Evolutionary conservation across 2,113 vertebrate species (phyloP).

Genomic region (Poeciliopsis prolifica): DNA sequence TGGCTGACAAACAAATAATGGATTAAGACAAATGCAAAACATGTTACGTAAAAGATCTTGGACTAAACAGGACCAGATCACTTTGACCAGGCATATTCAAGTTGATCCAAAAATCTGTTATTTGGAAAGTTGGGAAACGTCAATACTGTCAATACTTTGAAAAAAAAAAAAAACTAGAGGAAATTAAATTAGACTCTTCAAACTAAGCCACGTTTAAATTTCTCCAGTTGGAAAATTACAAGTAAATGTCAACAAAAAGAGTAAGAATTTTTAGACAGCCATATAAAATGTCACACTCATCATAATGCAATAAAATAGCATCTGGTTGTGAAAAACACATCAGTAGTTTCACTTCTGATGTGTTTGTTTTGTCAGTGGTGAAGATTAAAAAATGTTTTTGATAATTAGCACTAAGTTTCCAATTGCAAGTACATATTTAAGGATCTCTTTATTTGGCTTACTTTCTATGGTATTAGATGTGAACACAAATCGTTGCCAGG

Average conservation of each 20-base stretch:
- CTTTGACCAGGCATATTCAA: conserved; percentile 50
- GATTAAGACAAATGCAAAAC: conserved; percentile 37
- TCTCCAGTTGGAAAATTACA: neutral
- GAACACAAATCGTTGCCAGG: conserved; percentile 1
- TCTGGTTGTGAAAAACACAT: neutral
- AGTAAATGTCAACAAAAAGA: neutral
- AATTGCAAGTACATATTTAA: neutral
- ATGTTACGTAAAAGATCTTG: conserved; percentile 54
- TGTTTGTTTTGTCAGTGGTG: neutral
- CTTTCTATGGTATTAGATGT: neutral
- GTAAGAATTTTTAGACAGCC: neutral
- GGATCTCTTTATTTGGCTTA: neutral
- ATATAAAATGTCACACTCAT: neutral
- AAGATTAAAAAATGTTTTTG: neutral
- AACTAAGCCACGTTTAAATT: neutral
- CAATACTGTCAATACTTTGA: conserved; percentile 3
- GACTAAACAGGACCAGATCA: conserved; percentile 51
- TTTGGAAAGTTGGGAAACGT: conserved; percentile 39
- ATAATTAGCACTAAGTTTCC: neutral
- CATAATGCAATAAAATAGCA: neutral
- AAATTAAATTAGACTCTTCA: no score
- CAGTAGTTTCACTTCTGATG: neutral
- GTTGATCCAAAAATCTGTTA: conserved; percentile 67
- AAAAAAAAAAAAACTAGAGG: neutral
- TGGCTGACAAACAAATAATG: conserved; percentile 30